These are phyloP conservation scores for Agrochola circellaris DNA, from an alignment of 2,888 invertebrate species.

Conservation along the genomic window DNA sequence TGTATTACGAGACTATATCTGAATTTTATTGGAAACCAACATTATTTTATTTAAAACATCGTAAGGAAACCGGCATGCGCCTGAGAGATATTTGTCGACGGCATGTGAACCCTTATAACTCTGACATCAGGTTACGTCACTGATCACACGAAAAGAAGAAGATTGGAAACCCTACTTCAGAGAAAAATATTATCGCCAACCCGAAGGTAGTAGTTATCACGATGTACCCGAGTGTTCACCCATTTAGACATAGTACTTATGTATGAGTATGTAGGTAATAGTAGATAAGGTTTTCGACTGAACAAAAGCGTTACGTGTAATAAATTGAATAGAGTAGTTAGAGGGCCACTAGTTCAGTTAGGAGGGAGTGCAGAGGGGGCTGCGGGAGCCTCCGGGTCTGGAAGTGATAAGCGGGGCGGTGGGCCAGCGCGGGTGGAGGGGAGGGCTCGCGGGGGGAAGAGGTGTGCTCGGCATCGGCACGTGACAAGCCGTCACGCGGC, in stretches of 20 bases:
- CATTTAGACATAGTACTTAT: conserved; percentile 13
- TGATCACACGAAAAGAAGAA: too few species aligned
- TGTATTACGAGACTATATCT: background rate
- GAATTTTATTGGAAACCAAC: background rate
- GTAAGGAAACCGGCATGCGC: too few species aligned
- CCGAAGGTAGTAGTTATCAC: conserved; percentile 7
- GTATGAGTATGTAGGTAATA: conserved; percentile 17
- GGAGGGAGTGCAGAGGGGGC: conserved; percentile 59
- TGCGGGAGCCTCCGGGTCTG: conserved; percentile 71
- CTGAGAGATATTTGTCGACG: too few species aligned
- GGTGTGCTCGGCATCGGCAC: conserved; percentile 70
- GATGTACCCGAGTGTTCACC: conserved; percentile 14
- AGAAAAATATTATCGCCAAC: conserved; percentile 10
- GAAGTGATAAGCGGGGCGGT: conserved; percentile 71
- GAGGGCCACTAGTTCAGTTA: conserved; percentile 63
- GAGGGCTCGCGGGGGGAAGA: conserved; percentile 42
- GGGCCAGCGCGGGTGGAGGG: conserved; percentile 41
- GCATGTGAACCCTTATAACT: background rate
- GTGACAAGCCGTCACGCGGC: conserved; percentile 81
- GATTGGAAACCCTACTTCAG: background rate
- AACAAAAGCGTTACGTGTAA: conserved; percentile 72
- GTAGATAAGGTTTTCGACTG: conserved; percentile 56
- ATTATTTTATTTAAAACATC: too few species aligned
- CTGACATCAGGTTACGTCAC: too few species aligned
- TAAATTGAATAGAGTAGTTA: conserved; percentile 70